Percentiles rank a stretch among this genome's conserved stretches.
phyloP scores from a whole-genome alignment of 2,113 vertebrate species.

The Conger conger region DNA sequence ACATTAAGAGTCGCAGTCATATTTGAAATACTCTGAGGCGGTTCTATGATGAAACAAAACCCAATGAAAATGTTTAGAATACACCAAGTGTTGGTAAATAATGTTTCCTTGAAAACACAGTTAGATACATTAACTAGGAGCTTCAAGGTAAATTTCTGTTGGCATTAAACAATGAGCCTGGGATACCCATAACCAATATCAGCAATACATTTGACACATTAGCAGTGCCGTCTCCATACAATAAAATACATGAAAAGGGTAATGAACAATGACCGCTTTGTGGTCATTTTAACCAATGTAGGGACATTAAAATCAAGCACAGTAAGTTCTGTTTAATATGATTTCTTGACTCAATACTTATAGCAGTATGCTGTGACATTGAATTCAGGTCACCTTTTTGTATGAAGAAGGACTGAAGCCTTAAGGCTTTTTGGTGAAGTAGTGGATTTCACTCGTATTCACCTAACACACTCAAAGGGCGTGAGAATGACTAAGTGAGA shows the following conservation, averaged over 20 bases:
- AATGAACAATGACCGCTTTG: neutral
- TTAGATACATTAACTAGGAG: neutral
- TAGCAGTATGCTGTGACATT: neutral
- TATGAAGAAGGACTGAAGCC: neutral
- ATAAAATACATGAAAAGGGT: neutral
- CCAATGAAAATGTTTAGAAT: neutral
- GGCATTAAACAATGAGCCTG: neutral
- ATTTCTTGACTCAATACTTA: neutral
- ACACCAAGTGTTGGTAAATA: neutral
- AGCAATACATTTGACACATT: neutral
- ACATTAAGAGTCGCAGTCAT: neutral
- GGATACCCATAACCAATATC: neutral
- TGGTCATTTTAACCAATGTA: neutral
- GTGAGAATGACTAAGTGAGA: neutral
- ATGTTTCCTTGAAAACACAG: neutral
- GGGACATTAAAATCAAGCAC: neutral
- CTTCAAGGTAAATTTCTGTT: neutral
- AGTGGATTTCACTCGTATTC: neutral
- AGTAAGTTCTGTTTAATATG: neutral
- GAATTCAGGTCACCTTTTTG: neutral
- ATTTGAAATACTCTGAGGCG: neutral
- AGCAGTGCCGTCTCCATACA: neutral
- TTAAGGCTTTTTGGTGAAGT: neutral
- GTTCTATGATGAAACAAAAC: neutral
- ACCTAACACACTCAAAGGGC: neutral